Conservation (phyloP, 2,888 invertebrate genomes). For the Epistrophe grossulariae region DNA sequence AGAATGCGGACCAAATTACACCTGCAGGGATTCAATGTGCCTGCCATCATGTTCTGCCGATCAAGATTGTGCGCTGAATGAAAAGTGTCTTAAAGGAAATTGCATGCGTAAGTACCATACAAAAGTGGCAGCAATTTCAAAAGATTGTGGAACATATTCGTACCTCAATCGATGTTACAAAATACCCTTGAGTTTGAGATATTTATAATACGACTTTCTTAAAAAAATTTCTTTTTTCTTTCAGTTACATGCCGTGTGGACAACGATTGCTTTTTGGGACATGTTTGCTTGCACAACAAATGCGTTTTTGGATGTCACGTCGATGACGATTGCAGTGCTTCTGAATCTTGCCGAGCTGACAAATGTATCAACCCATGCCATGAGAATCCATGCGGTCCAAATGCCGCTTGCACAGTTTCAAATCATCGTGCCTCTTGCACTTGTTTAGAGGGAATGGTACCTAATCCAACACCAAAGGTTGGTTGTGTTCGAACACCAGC, state of each 20-base stretch:
- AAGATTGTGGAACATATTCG: not conserved
- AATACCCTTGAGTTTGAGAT: not conserved
- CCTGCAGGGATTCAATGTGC: conserved; percentile 93
- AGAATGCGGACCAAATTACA: conserved; percentile 89
- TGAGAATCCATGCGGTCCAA: conserved; percentile 92
- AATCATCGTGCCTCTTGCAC: conserved; percentile 93
- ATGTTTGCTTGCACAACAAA: conserved; percentile 93
- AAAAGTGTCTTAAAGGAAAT: conserved; percentile 92
- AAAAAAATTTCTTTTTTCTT: not conserved
- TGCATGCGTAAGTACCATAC: conserved; percentile 88
- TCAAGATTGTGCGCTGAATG: conserved; percentile 94
- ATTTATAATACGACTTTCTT: not conserved
- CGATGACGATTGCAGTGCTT: conserved; percentile 94
- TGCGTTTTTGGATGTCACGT: conserved; percentile 94
- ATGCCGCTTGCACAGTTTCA: conserved; percentile 91
- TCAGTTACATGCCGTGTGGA: conserved; percentile 94
- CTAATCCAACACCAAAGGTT: conserved; percentile 94
- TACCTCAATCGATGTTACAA: not conserved
- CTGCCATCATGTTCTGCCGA: conserved; percentile 90
- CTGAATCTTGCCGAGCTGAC: conserved; percentile 92
- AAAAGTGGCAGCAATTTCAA: too few species aligned
- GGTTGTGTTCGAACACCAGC: conserved; percentile 94
- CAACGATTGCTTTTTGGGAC: conserved; percentile 96
- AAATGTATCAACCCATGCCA: conserved; percentile 91
- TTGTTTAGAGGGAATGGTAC: conserved; percentile 91